Percentiles rank a stretch among this genome's conserved stretches.
Conservation (phyloP, 1,140 invertebrate species). For the Propsilocerus akamusi region DNA sequence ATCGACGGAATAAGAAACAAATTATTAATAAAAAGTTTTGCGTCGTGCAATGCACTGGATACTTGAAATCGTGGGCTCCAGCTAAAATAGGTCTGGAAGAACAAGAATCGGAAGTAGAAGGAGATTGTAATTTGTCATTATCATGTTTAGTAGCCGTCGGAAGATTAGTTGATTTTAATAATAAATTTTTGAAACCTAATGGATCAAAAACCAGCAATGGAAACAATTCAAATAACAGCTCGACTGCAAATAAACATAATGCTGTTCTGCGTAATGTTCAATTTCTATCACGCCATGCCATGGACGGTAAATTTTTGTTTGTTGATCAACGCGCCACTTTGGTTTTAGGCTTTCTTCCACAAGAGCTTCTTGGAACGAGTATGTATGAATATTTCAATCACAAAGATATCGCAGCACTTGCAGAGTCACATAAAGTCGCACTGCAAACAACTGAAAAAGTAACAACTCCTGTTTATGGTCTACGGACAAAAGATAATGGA, state of each 20-base stretch:
- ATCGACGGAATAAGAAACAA: conserved; percentile 44
- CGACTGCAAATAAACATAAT: conserved; percentile 10
- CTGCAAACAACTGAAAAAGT: conserved; percentile 43
- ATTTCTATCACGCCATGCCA: conserved; percentile 71
- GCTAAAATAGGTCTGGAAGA: conserved; percentile 52
- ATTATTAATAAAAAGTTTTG: conserved; percentile 48
- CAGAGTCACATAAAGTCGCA: conserved; percentile 67
- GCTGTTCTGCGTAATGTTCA: conserved; percentile 34
- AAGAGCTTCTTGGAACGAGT: conserved; percentile 80
- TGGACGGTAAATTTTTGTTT: conserved; percentile 92
- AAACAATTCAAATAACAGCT: conserved; percentile 13
- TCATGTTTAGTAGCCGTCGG: conserved; percentile 76
- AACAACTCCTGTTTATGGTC: conserved; percentile 54
- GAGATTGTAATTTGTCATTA: conserved; percentile 44
- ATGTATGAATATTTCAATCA: conserved; percentile 86
- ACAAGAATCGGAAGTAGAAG: conserved; percentile 41
- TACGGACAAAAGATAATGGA: conserved; percentile 55
- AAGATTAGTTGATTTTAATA: conserved; percentile 23
- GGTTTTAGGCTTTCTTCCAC: conserved; percentile 76
- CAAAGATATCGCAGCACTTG: conserved; percentile 61
- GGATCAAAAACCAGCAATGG: background rate
- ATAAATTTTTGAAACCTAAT: background rate
- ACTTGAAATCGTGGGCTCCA: conserved; percentile 79
- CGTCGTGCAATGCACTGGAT: conserved; percentile 76
- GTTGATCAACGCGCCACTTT: conserved; percentile 83